A percentile compares a stretch with the other conserved stretches of the same genome.
Evolutionary conservation across 2,888 invertebrate species (phyloP).

Genomic region (Nesidiocoris tenuis): DNA sequence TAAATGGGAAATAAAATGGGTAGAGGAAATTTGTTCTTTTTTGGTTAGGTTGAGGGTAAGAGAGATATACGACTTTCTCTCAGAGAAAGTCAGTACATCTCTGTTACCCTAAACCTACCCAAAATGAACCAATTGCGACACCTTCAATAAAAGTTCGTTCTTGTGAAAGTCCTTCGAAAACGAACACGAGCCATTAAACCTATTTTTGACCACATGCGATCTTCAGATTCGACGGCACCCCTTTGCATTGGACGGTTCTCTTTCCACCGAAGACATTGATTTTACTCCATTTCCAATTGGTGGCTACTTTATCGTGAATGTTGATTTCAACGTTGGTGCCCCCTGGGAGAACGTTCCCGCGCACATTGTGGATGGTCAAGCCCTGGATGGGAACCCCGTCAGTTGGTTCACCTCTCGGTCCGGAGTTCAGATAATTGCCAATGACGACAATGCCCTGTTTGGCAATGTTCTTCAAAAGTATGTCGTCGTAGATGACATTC

Average conservation of each 20-base stretch:
- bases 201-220: conserved; percentile 5
- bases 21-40: too few relatives aligned
- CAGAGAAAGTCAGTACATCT: too few relatives aligned
- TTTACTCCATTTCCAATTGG: conserved; percentile 12
- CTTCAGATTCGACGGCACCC: neutral
- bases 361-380: conserved; percentile 9
- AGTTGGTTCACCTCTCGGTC: neutral
- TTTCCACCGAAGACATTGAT: neutral
- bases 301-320: neutral
- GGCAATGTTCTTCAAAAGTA: neutral
- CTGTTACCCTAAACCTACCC: too few relatives aligned
- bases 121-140: too few relatives aligned
- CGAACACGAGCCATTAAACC: too few relatives aligned
- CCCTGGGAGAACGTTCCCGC: conserved; percentile 1
- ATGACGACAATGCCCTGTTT: conserved; percentile 9
- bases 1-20: too few relatives aligned
- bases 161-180: too few relatives aligned
- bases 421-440: conserved; percentile 26
- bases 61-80: too few relatives aligned
- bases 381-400: neutral
- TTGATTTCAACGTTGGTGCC: conserved; percentile 12
- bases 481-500: conserved; percentile 8
- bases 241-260: neutral
- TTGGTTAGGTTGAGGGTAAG: too few relatives aligned
- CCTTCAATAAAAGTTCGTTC: too few relatives aligned